These are phyloP conservation scores for Thunnus thynnus DNA, from an alignment of 2,113 vertebrate species.

Conservation along the genomic window DNA sequence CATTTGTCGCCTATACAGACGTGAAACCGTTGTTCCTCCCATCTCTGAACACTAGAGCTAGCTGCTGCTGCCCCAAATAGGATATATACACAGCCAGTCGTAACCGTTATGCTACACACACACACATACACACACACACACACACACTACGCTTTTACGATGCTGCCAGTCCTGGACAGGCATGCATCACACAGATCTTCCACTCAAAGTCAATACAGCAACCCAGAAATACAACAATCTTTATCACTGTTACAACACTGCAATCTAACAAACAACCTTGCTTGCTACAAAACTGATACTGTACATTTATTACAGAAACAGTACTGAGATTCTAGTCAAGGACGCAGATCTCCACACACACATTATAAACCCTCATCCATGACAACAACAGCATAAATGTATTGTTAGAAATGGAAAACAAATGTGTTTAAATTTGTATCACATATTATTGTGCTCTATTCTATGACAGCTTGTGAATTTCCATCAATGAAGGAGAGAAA, in stretches of 20 bases:
- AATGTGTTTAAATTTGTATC: slow-evolving; percentile 44
- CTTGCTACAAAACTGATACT: slow-evolving; percentile 47
- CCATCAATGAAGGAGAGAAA: slow-evolving; percentile 11
- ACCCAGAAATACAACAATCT: slow-evolving; percentile 29
- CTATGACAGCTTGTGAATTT: slow-evolving; percentile 27
- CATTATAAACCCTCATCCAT: slow-evolving; percentile 26
- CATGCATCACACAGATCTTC: slow-evolving; percentile 57
- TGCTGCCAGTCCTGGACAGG: slow-evolving; percentile 38
- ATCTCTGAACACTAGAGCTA: slow-evolving; percentile 53
- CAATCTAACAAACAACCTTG: slow-evolving; percentile 33
- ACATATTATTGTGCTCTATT: slow-evolving; percentile 32
- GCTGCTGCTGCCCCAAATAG: slow-evolving; percentile 62
- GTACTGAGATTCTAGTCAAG: slow-evolving; percentile 53
- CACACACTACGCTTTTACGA: slow-evolving; percentile 16
- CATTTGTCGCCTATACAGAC: slow-evolving; percentile 52
- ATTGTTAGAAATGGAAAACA: slow-evolving; percentile 51
- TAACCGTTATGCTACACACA: slow-evolving; percentile 31
- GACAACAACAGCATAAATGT: slow-evolving; percentile 43
- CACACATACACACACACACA: slow-evolving; percentile 29
- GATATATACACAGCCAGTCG: slow-evolving; percentile 53
- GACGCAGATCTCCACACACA: slow-evolving; percentile 29
- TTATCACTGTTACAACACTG: slow-evolving; percentile 34
- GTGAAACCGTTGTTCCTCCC: slow-evolving; percentile 40
- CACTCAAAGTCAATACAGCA: slow-evolving; percentile 27
- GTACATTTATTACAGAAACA: slow-evolving; percentile 50